These are phyloP conservation scores for Uromys caudimaculatus DNA, from an alignment of 2,797 vertebrate genomes.

Conservation along the genomic window DNA sequence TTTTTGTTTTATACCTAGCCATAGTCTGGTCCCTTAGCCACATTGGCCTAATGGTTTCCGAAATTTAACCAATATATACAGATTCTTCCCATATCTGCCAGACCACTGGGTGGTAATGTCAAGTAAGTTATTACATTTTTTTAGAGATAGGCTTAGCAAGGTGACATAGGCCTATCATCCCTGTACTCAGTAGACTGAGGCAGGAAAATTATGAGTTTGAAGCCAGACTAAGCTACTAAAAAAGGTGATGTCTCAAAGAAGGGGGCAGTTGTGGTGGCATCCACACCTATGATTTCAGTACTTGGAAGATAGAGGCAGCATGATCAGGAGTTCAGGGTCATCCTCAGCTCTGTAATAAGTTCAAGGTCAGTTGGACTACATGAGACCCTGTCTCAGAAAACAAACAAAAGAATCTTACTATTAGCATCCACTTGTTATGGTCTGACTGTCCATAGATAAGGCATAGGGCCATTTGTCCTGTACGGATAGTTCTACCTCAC, in stretches of 20 bases:
- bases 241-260: background rate
- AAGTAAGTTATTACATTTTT: background rate
- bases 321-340: background rate
- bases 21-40: background rate
- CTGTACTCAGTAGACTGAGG: background rate
- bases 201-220: background rate
- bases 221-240: background rate
- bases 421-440: background rate
- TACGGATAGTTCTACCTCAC: accelerated
- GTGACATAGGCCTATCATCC: background rate
- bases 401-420: background rate
- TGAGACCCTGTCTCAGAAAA: background rate
- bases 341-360: background rate
- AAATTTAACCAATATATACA: background rate
- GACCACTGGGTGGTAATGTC: background rate
- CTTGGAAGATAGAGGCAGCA: background rate
- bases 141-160: background rate
- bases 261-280: background rate
- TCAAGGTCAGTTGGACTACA: background rate
- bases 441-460: background rate
- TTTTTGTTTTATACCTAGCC: background rate
- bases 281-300: background rate
- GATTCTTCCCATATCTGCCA: background rate
- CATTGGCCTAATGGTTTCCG: background rate
- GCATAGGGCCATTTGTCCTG: background rate